Evolutionary conservation across 2,113 vertebrate genomes (phyloP).

Genomic region (Recurvirostra avosetta): DNA sequence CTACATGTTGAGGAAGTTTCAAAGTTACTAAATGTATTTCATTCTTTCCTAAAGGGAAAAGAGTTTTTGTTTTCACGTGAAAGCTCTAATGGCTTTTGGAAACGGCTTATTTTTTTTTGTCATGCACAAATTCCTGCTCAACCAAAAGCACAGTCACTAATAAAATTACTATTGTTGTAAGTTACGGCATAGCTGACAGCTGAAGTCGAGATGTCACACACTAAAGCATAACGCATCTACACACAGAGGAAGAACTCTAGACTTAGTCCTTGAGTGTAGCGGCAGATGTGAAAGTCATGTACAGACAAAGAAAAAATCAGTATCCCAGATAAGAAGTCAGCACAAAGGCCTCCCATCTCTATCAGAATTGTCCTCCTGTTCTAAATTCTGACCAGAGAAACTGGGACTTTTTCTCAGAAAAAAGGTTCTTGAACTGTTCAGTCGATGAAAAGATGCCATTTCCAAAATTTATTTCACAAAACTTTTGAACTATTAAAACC

Average conservation of each 20-base stretch:
- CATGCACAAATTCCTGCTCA: not conserved
- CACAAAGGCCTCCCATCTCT: not conserved
- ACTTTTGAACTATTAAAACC: not conserved
- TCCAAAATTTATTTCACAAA: not conserved
- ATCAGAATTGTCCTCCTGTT: not conserved
- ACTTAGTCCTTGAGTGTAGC: not conserved
- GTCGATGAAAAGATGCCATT: not conserved
- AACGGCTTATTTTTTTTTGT: not conserved
- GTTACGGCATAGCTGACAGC: not conserved
- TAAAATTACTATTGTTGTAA: constrained; percentile 5
- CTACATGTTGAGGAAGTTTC: constrained; percentile 41
- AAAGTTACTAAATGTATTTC: constrained; percentile 37
- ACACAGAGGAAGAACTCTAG: not conserved
- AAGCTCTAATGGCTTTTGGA: constrained; percentile 35
- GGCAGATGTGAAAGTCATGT: not conserved
- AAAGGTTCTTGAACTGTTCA: not conserved
- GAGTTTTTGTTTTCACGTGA: constrained; percentile 2
- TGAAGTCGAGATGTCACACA: not conserved
- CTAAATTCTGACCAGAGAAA: not conserved
- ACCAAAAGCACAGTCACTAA: constrained; percentile 10
- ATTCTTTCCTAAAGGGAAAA: constrained; percentile 22
- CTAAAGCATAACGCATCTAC: not conserved
- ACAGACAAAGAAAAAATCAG: not conserved
- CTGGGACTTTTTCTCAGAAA: not conserved
- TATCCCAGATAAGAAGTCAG: not conserved